Conservation (phyloP, 2,113 vertebrate genomes). For the Mixornis gularis region DNA sequence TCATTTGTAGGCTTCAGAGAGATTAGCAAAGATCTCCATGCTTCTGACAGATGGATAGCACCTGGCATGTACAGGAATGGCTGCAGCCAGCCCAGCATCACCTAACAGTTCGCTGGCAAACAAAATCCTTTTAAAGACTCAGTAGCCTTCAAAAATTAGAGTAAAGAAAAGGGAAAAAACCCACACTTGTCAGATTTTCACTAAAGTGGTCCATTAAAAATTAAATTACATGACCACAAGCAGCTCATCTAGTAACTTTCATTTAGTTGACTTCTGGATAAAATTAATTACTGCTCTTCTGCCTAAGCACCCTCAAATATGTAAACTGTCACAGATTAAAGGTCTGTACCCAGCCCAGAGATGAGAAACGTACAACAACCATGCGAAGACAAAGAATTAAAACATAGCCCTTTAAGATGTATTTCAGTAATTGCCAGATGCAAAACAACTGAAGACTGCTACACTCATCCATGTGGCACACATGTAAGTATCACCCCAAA, state of each 20-base stretch:
- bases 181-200: neutral
- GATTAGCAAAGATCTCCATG: neutral
- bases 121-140: neutral
- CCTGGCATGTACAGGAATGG: neutral
- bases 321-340: neutral
- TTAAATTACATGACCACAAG: neutral
- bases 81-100: neutral
- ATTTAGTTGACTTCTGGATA: neutral
- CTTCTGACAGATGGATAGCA: rapidly evolving
- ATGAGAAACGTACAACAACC: neutral
- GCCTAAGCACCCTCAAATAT: neutral
- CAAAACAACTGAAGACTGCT: neutral
- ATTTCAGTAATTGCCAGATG: neutral
- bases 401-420: rapidly evolving
- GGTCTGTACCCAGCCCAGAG: neutral
- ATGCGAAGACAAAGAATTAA: neutral
- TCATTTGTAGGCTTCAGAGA: neutral
- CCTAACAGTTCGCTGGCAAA: neutral
- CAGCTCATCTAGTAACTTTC: neutral
- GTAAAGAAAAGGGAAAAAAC: neutral
- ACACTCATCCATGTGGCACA: neutral
- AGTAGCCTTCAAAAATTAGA: neutral
- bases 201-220: neutral
- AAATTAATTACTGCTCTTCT: neutral
- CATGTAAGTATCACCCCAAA: neutral